phyloP scores from a whole-genome alignment of 2,113 vertebrate genomes.

The Nothoprocta pentlandii region DNA sequence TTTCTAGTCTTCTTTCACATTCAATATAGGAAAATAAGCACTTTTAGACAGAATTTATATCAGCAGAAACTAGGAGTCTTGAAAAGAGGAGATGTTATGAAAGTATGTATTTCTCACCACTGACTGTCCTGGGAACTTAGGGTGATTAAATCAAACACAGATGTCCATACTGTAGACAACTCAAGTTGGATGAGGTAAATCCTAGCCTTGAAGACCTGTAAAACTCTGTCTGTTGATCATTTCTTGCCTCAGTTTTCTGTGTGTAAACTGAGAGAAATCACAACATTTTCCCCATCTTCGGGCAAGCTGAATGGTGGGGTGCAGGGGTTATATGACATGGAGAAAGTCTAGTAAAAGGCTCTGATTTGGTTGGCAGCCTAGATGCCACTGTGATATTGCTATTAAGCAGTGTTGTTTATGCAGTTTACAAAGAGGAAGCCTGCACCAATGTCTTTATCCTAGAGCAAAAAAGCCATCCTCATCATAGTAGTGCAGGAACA shows the following conservation, averaged over 20 bases:
- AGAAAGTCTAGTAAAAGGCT: neutral
- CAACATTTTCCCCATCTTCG: neutral
- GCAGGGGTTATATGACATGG: neutral
- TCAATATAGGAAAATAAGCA: neutral
- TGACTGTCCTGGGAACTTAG: accelerated
- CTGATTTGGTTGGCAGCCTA: neutral
- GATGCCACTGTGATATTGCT: neutral
- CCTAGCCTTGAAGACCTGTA: neutral
- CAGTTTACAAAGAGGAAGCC: neutral
- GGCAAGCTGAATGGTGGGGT: neutral
- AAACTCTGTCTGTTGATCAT: neutral
- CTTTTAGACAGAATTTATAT: neutral
- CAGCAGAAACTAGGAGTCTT: neutral
- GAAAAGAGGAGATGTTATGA: neutral
- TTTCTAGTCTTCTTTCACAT: neutral
- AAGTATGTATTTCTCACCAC: neutral
- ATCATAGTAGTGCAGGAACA: neutral
- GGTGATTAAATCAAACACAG: neutral
- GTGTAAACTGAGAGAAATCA: neutral
- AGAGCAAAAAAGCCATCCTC: neutral
- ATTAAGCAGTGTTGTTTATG: neutral
- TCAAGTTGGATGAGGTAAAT: accelerated
- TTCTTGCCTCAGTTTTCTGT: neutral
- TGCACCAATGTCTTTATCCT: neutral
- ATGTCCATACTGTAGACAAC: neutral